Base-by-base conservation (phyloP, 1,140 invertebrate species). In the Brachionus calyciflorus region DNA sequence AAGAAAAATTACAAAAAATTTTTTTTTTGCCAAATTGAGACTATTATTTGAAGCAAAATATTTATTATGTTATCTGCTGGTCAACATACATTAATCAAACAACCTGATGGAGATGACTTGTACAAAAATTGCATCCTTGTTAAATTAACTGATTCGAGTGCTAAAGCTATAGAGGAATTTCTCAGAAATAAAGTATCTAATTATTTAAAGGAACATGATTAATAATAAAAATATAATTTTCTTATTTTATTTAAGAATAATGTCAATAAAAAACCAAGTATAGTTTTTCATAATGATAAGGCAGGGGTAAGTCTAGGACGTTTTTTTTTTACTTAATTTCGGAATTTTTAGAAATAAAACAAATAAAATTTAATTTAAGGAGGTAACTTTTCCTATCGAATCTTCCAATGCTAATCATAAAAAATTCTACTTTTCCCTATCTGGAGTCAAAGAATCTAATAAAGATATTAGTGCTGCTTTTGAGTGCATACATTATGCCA, bases 81-180 rank as follows among this genome's bases (percentile, higher is more conserved):
- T 14, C 69, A 73, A 41, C 69, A 73, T 21, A 73, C 69, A 33
- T 41, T 73, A 30, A 73, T 26, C 10, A 55, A 49, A 3, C 69
- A 73, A 26, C 69, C 69, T 40, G 69, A 73, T 49, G 28, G 24
- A 21, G 69, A 73, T 0, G 69, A 73, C 21, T 17, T 40, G 30
- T 51, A 73, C 28, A 73, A 73, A 7, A 44, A 73, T 14, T 73
- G 69, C 51, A 55, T 73, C 51, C 41, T 73, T 12, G 69, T 73
- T 5, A 73, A 73, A 30, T 24, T 73, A 3, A 73, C 69, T 26
- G 69, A 73, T 41, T 73, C 69, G 2, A 73, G 69, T 41, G 44
- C 17, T 17, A 73, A 73, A 55, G 69, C 69, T 6, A 73, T 73
- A 51, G 69, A 73, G 40, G 69, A 73, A 51, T 73, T 30, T 30